These are phyloP conservation scores for Aldrovandia affinis DNA, from an alignment of 2,797 vertebrate species.

Conservation along the genomic window DNA sequence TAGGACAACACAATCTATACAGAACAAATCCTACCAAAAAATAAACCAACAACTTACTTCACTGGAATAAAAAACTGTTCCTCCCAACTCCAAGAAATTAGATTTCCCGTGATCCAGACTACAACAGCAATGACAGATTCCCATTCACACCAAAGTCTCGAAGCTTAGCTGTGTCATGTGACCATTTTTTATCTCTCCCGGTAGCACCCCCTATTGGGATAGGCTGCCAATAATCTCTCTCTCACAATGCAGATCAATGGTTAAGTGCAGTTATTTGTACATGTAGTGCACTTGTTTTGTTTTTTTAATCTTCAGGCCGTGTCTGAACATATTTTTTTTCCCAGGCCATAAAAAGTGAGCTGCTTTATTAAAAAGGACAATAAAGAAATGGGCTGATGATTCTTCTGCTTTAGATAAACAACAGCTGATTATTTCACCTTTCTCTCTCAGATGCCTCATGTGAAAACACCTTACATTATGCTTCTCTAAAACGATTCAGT, in stretches of 20 bases:
- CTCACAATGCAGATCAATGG: background rate
- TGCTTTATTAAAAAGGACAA: no score
- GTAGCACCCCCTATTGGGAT: background rate
- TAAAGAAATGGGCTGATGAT: no score
- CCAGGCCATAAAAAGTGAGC: background rate
- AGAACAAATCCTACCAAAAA: background rate
- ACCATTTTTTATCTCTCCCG: background rate
- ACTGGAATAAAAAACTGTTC: no score
- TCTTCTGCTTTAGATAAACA: background rate
- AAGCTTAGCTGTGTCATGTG: background rate
- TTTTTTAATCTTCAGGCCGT: background rate
- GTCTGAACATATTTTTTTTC: no score
- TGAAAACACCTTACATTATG: background rate
- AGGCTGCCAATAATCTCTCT: background rate
- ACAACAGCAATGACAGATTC: background rate
- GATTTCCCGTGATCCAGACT: background rate
- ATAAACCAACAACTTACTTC: background rate
- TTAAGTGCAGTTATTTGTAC: background rate
- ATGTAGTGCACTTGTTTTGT: conserved; percentile 2
- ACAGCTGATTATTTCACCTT: background rate
- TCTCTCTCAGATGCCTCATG: no score
- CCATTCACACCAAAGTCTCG: no score
- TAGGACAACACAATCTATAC: background rate
- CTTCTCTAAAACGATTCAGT: background rate
- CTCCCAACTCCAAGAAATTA: no score